Conservation (phyloP, 2,888 invertebrate genomes). For the Maniola hyperantus region DNA sequence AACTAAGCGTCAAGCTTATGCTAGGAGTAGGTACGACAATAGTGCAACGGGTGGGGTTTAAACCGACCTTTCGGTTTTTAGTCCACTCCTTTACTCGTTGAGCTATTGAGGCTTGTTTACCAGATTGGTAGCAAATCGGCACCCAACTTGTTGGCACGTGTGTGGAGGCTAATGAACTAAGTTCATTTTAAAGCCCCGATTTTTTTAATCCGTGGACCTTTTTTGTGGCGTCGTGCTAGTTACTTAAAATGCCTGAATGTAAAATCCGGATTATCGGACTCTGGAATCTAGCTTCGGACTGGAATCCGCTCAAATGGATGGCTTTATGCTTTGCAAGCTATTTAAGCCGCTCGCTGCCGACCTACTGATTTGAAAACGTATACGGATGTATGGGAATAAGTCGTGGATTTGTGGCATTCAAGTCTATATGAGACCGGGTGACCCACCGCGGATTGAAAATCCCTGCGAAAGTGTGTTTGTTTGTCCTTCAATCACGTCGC, state of each 20-base stretch:
- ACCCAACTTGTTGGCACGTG: neutral
- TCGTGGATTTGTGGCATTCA: slow-evolving; percentile 5
- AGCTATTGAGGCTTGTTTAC: too few relatives aligned
- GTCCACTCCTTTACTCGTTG: too few relatives aligned
- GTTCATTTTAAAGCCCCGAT: neutral
- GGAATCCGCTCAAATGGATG: slow-evolving; percentile 4
- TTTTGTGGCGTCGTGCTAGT: slow-evolving; percentile 18
- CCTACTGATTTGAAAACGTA: slow-evolving; percentile 7
- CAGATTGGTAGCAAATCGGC: neutral
- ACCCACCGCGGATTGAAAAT: too few relatives aligned
- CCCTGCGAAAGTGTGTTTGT: too few relatives aligned
- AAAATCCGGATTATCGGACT: slow-evolving; percentile 7
- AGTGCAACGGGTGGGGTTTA: too few relatives aligned
- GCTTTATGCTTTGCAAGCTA: slow-evolving; percentile 8
- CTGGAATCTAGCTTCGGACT: slow-evolving; percentile 9
- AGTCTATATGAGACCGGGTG: neutral
- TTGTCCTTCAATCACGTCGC: too few relatives aligned
- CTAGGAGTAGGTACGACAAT: too few relatives aligned
- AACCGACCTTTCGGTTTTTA: too few relatives aligned
- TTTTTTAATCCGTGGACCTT: slow-evolving; percentile 2
- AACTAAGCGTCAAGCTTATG: too few relatives aligned
- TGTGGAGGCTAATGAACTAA: neutral
- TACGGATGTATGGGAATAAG: neutral
- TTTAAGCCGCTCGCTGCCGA: neutral
- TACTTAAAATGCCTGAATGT: slow-evolving; percentile 23